A percentile compares a stretch with the other conserved stretches of the same genome.
phyloP scores from a whole-genome alignment of 1,140 invertebrate species.

The Lepidostoma basale region DNA sequence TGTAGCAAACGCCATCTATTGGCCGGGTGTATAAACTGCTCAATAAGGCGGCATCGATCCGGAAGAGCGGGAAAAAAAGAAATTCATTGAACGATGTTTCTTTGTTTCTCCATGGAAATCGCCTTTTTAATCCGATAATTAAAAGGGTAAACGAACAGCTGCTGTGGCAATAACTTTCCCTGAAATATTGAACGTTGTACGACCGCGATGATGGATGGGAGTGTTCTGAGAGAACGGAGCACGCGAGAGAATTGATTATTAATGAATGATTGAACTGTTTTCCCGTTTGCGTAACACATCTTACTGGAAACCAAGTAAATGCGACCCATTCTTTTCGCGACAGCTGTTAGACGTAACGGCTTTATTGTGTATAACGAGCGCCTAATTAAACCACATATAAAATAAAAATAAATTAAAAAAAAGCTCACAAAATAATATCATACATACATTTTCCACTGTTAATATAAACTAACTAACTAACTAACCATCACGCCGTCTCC shows the following conservation, averaged over 20 bases:
- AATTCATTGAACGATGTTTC: background rate
- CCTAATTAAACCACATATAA: too few species aligned
- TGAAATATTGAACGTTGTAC: constrained; percentile 6
- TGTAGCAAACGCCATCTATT: constrained; percentile 36
- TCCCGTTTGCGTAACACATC: constrained; percentile 9
- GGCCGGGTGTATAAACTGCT: constrained; percentile 13
- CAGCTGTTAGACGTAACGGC: too few species aligned
- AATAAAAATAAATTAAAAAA: too few species aligned
- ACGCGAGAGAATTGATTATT: constrained; percentile 18
- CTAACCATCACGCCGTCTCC: too few species aligned
- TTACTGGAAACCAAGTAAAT: background rate
- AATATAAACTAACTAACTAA: too few species aligned
- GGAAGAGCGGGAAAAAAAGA: background rate
- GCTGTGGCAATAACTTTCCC: constrained; percentile 15
- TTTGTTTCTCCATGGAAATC: constrained; percentile 22
- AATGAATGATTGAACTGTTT: constrained; percentile 20
- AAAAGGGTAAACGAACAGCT: constrained; percentile 18
- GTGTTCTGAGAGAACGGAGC: constrained; percentile 4
- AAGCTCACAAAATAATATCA: too few species aligned
- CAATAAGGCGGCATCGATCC: background rate
- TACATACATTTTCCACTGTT: too few species aligned
- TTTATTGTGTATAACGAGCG: too few species aligned
- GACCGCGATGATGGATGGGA: constrained; percentile 9
- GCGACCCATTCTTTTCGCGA: background rate
- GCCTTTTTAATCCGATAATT: constrained; percentile 20